Conservation (phyloP, 2,113 vertebrate species). For the Lota lota region DNA sequence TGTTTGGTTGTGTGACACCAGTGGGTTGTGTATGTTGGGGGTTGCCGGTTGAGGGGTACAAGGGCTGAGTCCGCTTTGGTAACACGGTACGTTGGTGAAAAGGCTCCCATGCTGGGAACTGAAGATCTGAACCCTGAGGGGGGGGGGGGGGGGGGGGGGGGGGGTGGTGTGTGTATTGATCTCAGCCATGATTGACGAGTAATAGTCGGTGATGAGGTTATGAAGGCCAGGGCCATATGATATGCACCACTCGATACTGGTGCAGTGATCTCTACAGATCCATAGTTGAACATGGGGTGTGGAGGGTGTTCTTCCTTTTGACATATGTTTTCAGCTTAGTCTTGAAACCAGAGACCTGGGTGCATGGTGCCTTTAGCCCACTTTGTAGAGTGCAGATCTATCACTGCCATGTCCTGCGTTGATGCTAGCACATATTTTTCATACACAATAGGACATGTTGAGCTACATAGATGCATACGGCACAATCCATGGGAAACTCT, state of each 20-base stretch:
- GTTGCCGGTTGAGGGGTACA: neutral
- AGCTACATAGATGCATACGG: no score
- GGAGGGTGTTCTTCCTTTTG: slow-evolving; percentile 27
- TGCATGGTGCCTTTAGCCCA: no score
- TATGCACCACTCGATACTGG: slow-evolving; percentile 48
- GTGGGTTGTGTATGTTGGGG: slow-evolving; percentile 27
- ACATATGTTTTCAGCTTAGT: neutral
- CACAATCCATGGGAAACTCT: no score
- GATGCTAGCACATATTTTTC: no score
- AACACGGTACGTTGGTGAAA: slow-evolving; percentile 39
- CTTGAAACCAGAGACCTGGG: neutral
- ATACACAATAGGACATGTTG: no score
- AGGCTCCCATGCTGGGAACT: slow-evolving; percentile 17
- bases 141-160: no score
- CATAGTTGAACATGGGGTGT: slow-evolving; percentile 47
- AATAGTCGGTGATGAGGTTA: slow-evolving; percentile 26
- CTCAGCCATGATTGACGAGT: slow-evolving; percentile 45
- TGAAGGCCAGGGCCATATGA: slow-evolving; percentile 44
- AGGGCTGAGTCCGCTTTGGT: slow-evolving; percentile 34
- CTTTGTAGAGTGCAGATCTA: no score
- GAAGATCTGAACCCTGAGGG: slow-evolving; percentile 33
- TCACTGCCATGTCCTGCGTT: no score
- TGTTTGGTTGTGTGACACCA: slow-evolving; percentile 2
- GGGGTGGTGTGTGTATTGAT: slow-evolving; percentile 17
- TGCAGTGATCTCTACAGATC: slow-evolving; percentile 53